A percentile compares a stretch with the other conserved stretches of the same genome.
Conservation (phyloP, 2,113 vertebrate genomes). For the Tupaia tana region DNA sequence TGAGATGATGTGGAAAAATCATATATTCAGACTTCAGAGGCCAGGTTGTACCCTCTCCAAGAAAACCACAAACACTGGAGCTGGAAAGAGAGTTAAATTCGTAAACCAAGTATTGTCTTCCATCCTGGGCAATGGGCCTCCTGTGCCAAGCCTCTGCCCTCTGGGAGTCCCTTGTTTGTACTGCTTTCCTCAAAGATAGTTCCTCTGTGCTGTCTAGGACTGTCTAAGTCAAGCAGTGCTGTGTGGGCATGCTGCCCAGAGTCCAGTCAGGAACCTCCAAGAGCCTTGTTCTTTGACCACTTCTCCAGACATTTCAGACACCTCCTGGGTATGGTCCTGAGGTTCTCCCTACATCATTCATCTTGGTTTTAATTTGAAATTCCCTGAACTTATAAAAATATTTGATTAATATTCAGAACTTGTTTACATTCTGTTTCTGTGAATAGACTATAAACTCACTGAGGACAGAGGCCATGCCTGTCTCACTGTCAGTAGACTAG, state of each 20-base stretch:
- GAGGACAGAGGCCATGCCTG: background rate
- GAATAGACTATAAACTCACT: background rate
- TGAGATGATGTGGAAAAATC: background rate
- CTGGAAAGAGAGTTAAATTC: background rate
- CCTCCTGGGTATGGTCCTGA: background rate
- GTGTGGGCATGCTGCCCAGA: background rate
- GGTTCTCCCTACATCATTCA: background rate
- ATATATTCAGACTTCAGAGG: background rate
- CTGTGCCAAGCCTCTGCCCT: background rate
- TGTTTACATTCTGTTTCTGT: background rate
- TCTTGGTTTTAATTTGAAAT: background rate
- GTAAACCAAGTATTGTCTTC: background rate
- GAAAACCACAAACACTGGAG: background rate
- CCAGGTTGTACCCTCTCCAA: background rate
- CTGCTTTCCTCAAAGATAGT: background rate
- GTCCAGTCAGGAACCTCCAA: background rate
- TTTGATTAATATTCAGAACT: background rate
- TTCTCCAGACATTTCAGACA: background rate
- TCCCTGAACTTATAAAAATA: background rate
- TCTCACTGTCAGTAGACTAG: background rate
- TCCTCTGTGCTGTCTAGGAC: background rate
- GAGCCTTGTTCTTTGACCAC: background rate
- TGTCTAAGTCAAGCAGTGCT: background rate
- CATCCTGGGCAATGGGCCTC: background rate
- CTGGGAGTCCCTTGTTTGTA: background rate